Percentiles rank a stretch among this genome's conserved stretches.
Evolutionary conservation across 2,888 invertebrate species (phyloP).

Genomic region (Cyclophora albipunctata): DNA sequence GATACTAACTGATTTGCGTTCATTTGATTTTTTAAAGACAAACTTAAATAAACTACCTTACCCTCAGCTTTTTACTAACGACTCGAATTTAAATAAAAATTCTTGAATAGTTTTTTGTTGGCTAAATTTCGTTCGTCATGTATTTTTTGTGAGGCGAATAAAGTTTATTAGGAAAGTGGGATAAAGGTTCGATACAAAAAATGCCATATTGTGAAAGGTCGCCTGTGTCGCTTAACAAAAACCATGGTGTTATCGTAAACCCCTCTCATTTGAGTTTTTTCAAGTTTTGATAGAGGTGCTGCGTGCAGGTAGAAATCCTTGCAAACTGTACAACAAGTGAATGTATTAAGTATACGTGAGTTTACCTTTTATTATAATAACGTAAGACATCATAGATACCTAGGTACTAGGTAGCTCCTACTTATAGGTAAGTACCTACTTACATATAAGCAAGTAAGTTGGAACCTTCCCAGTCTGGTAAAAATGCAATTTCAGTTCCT

Average conservation of each 20-base stretch:
- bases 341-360: neutral
- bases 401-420: too few relatives aligned
- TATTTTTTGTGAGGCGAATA: constrained; percentile 53
- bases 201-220: constrained; percentile 59
- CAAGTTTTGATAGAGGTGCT: constrained; percentile 51
- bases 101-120: constrained; percentile 12
- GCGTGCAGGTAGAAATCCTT: constrained; percentile 58
- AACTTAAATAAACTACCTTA: too few relatives aligned
- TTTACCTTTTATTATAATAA: neutral
- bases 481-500: too few relatives aligned
- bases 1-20: too few relatives aligned
- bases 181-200: constrained; percentile 66
- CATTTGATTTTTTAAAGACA: too few relatives aligned
- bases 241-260: constrained; percentile 52
- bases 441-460: too few relatives aligned
- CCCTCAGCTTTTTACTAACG: too few relatives aligned
- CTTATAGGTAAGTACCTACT: too few relatives aligned
- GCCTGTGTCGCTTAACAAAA: constrained; percentile 67
- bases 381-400: too few relatives aligned
- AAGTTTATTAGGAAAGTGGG: constrained; percentile 68
- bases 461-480: too few relatives aligned
- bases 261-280: constrained; percentile 65
- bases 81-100: too few relatives aligned
- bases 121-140: constrained; percentile 17
- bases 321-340: constrained; percentile 41